Percentiles rank a stretch among this genome's conserved stretches.
These are phyloP conservation scores for Tetheella fluctuosa DNA, from an alignment of 2,888 invertebrate genomes.

Conservation along the genomic window DNA sequence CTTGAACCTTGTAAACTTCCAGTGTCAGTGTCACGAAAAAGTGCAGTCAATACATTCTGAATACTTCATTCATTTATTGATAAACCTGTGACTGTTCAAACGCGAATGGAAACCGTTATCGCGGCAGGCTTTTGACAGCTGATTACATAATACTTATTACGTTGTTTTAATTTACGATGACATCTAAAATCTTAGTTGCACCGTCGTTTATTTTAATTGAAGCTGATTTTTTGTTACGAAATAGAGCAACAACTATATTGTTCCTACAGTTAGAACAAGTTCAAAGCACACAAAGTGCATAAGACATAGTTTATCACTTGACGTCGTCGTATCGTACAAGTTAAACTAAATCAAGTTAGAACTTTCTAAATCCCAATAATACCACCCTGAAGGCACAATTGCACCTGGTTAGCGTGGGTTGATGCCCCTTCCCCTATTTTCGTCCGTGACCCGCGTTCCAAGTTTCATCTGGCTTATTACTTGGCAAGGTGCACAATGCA, in stretches of 20 bases:
- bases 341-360: constrained; percentile 2
- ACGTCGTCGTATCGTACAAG: not conserved
- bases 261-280: not conserved
- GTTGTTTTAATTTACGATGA: too few relatives aligned
- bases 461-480: constrained; percentile 23
- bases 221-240: too few relatives aligned
- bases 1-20: not conserved
- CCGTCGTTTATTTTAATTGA: too few relatives aligned
- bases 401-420: not conserved
- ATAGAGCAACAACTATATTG: too few relatives aligned
- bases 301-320: not conserved
- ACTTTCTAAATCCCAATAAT: constrained; percentile 3
- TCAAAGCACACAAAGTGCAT: not conserved
- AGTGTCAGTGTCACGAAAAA: constrained; percentile 1
- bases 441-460: constrained; percentile 27
- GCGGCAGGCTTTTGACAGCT: too few relatives aligned
- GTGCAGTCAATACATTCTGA: not conserved
- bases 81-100: too few relatives aligned
- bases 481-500: constrained; percentile 29
- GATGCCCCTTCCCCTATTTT: constrained; percentile 19
- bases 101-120: too few relatives aligned
- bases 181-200: too few relatives aligned
- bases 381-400: not conserved
- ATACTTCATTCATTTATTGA: not conserved
- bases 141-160: too few relatives aligned